Evolutionary conservation across 2,113 vertebrate genomes (phyloP), one percentile per base, ranked within the genome.

Genomic region (Capra hircus): DNA sequence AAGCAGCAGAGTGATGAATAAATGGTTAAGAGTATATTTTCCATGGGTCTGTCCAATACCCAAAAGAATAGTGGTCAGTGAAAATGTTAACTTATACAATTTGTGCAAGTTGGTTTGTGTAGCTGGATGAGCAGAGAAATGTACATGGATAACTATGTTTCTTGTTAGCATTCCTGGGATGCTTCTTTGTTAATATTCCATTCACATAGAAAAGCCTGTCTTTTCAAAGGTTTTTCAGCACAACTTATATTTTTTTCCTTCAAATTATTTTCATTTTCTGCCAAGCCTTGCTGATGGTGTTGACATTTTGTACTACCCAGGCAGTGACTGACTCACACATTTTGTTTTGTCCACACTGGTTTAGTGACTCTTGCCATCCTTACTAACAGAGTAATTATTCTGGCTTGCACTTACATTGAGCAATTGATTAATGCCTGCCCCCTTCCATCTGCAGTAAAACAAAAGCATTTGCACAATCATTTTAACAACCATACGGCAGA

Each of bases 201-300:
- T 71, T 96, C 92, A 91, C 55, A 57, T 21, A 92, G 33, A 64
- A 81, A 89, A 71, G 71, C 64, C 17, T 84, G 45, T 74, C 57
- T 83, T 67, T 92, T 60, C 33, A 90, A 83, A 96, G 50, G 36
- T 60, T 94, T 88, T 90, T 94, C 59, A 74, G 84, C 43, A 40
- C 57, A 82, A 84, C 3, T 2, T 78, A 67, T 14, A 48, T 21
- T 5, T 45, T 86, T 77, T 53, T 27, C 14, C n/a, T 91, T 92
- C 59, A 85, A 74, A 87, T 97, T 95, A 74, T 94, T 96, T 98
- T 96, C 82, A 16, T 94, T 88, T 97, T 74, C 94, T 89, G 55
- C 40, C 67, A 64, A 95, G 36, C 1, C 1, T 88, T 88, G n/a
- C 91, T 82, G 62, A 84, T 52, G 45, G 55, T 67, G 82, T 85